These are phyloP conservation scores for Prochilodus magdalenae DNA, from an alignment of 2,113 vertebrate genomes.

Conservation along the genomic window DNA sequence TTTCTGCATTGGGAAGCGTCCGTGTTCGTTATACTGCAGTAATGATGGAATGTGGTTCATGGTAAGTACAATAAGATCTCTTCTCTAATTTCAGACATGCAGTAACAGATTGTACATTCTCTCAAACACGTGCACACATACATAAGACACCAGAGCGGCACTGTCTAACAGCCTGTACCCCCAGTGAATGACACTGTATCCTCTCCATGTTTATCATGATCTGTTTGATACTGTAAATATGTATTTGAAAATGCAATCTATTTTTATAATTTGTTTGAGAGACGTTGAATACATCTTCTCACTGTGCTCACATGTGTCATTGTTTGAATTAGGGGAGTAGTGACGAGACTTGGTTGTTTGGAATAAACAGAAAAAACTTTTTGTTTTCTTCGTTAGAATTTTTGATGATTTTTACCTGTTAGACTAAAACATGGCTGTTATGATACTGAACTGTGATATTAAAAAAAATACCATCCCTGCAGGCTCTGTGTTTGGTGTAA, in stretches of 20 bases:
- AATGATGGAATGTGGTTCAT: not conserved
- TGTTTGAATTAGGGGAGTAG: conserved; percentile 73
- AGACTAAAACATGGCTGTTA: conserved; percentile 77
- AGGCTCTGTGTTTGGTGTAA: not conserved
- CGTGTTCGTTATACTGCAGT: conserved; percentile 3
- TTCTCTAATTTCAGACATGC: not conserved
- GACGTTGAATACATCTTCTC: conserved; percentile 79
- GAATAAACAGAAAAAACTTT: conserved; percentile 61
- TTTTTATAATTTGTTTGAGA: conserved; percentile 89
- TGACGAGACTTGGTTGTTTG: conserved; percentile 69
- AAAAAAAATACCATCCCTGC: conserved; percentile 77
- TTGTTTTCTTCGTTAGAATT: conserved; percentile 63
- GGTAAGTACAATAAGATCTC: conserved; percentile 11
- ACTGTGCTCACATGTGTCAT: conserved; percentile 76
- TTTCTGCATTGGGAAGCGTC: not conserved
- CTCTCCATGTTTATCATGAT: conserved; percentile 62
- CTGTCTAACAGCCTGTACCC: conserved; percentile 20
- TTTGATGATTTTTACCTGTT: conserved; percentile 82
- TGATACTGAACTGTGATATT: conserved; percentile 81
- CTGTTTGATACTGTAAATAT: conserved; percentile 90
- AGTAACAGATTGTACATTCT: not conserved
- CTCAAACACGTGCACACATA: not conserved
- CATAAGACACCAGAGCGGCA: not conserved
- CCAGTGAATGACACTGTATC: conserved; percentile 10
- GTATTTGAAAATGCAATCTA: conserved; percentile 87